Evolutionary conservation across 2,888 invertebrate genomes (phyloP), one percentile per base, ranked within the genome.

Genomic region (Drosophila koepferae): DNA sequence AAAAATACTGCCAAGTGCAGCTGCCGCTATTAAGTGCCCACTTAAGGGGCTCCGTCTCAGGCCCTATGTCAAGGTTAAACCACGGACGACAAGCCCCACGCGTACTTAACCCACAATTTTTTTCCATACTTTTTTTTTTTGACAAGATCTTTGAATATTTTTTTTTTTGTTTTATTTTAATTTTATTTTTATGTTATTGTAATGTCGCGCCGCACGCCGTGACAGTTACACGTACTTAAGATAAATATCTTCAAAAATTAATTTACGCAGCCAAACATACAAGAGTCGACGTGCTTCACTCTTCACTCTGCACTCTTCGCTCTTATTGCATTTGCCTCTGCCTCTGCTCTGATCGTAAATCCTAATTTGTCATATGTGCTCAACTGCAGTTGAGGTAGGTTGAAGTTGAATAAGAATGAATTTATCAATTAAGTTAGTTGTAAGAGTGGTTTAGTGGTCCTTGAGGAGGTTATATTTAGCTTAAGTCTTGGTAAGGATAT

Each of bases 171-270:
- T 18, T 49, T n/a, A 49, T 58, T 60, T 46, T 66, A 44, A 23
- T 43, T 58, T 23, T 59, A 46, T 63, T 71, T 70, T 66, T 73
- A 28, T 67, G 51, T 66, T 55, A 38, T 59, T 58, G 61, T 60
- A 53, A 63, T 64, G 56, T 16, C 36, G 43, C 23, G 49, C 41
- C 58, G 68, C 20, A 31, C 62, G 68, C 68, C 77, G 40, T 80
- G 89, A 86, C 86, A 89, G 89, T 86, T 81, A 83, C 86, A 89
- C 75, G 81, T 89, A 85, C 85, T 85, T 76, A 84, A 89, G 89
- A 85, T 89, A 81, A 73, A 59, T 64, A 89, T 86, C 89, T 51
- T 44, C 63, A 63, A 59, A 59, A 60, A 60, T 14, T 49, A 5
- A 34, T 58, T 63, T 75, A 60, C 54, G 58, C 62, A 53, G 58